Conservation (phyloP, 2,113 vertebrate genomes). For the Amphiprion ocellaris region DNA sequence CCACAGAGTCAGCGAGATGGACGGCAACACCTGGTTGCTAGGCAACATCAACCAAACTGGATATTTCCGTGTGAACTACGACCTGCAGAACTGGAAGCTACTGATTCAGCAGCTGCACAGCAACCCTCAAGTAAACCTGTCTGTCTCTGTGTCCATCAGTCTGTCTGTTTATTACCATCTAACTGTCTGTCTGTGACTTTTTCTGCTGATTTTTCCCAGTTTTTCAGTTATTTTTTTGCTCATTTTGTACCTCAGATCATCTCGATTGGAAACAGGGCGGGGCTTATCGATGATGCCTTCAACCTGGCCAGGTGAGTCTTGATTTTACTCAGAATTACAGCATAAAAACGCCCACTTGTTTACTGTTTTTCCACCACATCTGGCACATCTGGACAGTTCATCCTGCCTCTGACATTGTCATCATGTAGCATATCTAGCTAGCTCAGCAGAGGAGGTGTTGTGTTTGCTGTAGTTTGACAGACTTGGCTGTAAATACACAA, state of each 20-base stretch:
- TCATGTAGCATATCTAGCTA: too few relatives aligned
- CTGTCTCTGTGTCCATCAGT: not conserved
- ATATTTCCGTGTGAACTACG: constrained; percentile 98
- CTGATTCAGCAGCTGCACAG: constrained; percentile 93
- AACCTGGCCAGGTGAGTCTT: constrained; percentile 93
- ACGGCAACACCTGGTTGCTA: constrained; percentile 91
- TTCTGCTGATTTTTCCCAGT: not conserved
- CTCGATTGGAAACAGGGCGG: constrained; percentile 95
- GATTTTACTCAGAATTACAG: too few relatives aligned
- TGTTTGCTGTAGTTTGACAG: too few relatives aligned
- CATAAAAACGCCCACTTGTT: too few relatives aligned
- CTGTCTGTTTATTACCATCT: too few relatives aligned
- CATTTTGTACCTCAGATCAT: constrained; percentile 85
- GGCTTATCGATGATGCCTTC: constrained; percentile 96
- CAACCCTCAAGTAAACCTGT: constrained; percentile 87
- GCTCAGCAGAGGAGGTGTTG: too few relatives aligned
- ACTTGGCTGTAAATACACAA: too few relatives aligned
- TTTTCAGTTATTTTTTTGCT: not conserved
- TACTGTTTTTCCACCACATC: too few relatives aligned
- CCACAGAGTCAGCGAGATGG: constrained; percentile 88
- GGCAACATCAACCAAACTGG: constrained; percentile 98
- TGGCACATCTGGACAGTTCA: too few relatives aligned
- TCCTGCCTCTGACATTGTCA: too few relatives aligned
- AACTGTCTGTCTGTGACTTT: not conserved
- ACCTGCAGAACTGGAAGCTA: constrained; percentile 95